Conservation (phyloP, 1,140 invertebrate genomes). For the Drosophila ohnishii region DNA sequence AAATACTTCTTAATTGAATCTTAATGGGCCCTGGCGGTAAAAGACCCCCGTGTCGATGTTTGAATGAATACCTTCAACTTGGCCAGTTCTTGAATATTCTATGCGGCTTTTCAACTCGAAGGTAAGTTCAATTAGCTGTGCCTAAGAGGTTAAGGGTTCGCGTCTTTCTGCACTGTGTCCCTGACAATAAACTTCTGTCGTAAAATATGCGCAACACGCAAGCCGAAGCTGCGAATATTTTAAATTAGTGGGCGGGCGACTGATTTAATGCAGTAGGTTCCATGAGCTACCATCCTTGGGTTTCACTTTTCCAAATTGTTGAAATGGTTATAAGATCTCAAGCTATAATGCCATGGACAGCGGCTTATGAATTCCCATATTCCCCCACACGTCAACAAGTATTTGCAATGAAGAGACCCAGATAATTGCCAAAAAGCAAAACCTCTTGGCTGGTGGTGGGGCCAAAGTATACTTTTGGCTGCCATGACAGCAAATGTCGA, state of each 20-base stretch:
- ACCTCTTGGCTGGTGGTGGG: conserved; percentile 15
- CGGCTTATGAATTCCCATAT: conserved; percentile 9
- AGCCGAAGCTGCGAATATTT: conserved; percentile 20
- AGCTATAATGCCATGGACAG: not conserved
- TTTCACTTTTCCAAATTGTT: conserved; percentile 49
- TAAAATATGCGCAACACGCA: conserved; percentile 71
- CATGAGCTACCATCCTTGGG: conserved; percentile 16
- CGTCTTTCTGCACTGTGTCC: conserved; percentile 18
- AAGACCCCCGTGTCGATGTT: conserved; percentile 42
- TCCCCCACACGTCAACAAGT: conserved; percentile 13
- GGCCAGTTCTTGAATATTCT: conserved; percentile 29
- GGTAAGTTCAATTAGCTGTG: conserved; percentile 65
- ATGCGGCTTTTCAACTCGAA: conserved; percentile 56
- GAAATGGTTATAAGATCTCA: conserved; percentile 6
- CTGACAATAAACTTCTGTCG: conserved; percentile 44
- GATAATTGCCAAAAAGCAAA: conserved; percentile 45
- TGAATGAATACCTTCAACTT: conserved; percentile 55
- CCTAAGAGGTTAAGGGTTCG: conserved; percentile 39
- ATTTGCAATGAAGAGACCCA: conserved; percentile 25
- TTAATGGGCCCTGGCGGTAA: conserved; percentile 42
- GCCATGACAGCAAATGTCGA: conserved; percentile 60
- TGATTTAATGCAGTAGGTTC: conserved; percentile 23
- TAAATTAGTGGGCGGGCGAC: conserved; percentile 5
- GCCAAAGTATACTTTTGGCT: conserved; percentile 37
- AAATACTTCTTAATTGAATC: conserved; percentile 76